phyloP scores from a whole-genome alignment of 2,797 vertebrate species.

The Helostoma temminkii region DNA sequence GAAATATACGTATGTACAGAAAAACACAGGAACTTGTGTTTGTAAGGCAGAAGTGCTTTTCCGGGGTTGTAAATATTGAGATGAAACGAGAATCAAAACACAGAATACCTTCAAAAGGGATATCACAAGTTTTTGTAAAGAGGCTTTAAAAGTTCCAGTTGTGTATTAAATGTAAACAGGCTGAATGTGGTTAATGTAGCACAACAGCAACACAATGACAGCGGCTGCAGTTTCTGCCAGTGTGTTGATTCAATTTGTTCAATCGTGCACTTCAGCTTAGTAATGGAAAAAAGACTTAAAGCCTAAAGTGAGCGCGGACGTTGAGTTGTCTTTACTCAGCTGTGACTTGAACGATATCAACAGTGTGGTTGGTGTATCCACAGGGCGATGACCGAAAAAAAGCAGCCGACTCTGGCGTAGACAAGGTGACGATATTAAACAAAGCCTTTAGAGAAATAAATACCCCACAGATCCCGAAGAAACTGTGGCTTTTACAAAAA shows the following conservation, averaged over 20 bases:
- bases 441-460: slow-evolving; percentile 7
- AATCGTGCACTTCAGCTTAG: not conserved
- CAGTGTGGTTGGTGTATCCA: not conserved
- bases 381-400: not conserved
- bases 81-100: slow-evolving; percentile 36
- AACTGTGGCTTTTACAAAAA: slow-evolving; percentile 1
- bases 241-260: not conserved
- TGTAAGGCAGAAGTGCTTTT: slow-evolving; percentile 81
- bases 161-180: slow-evolving; percentile 36
- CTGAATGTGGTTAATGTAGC: slow-evolving; percentile 9
- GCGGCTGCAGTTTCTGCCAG: not conserved
- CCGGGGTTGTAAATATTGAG: slow-evolving; percentile 40
- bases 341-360: not conserved
- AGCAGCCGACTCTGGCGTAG: slow-evolving; percentile 4
- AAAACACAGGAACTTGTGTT: slow-evolving; percentile 53
- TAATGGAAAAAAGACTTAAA: not conserved
- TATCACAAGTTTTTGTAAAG: not conserved
- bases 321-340: not conserved
- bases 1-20: slow-evolving; percentile 65
- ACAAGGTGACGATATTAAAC: not conserved
- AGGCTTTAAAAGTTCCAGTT: slow-evolving; percentile 8
- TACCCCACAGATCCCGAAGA: not conserved
- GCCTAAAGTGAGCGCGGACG: not conserved
- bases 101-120: slow-evolving; percentile 12
- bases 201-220: not conserved